Base-by-base conservation (phyloP, 2,113 vertebrate genomes). In the Promerops cafer region DNA sequence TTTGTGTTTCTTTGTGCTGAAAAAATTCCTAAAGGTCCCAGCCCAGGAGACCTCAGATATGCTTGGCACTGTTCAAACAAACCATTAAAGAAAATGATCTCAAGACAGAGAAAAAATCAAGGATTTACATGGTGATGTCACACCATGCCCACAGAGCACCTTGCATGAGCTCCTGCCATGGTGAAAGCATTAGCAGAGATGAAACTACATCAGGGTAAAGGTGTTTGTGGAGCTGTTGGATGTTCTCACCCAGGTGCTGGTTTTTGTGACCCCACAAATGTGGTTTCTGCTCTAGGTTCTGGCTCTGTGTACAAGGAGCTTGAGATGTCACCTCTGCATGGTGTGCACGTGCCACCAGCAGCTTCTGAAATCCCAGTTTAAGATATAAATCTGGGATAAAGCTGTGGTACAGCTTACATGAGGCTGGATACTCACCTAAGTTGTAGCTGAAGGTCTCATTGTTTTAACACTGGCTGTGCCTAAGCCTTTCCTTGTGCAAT, bases 81-180 rank as follows among this genome's bases (percentile, higher is more conserved):
- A 19, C 24, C 77, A 87, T 89, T 95, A 95, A 78, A 31, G 89
- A 77, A 94, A 90, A 70, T 37, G 60, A 21, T 40, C 79, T 81
- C 76, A 59, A 74, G 72, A 35, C 1, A 68, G 53, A 64, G 78
- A 61, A 81, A 81, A 70, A 86, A 66, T 47, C 23, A 28, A 3
- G 7, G 24, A 33, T 66, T 94, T 50, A 11, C 21, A 3, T 3
- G 33, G 33, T 84, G 80, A 81, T 84, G 60, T 89, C 83, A 82
- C n/a, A n/a, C n/a, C n/a, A n/a, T 61, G 64, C 39, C 86, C 71
- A 14, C 13, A 59, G n/a, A 65, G 37, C 3, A 24, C 56, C 76
- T 88, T 54, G 45, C 6, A 57, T 4, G 12, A 19, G 21, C 26
- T 80, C 17, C 45, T 93, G 23, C 42, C 27, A 1, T 0, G 2